Conservation (phyloP, 2,888 invertebrate species). For the Drosophila gaucha region DNA sequence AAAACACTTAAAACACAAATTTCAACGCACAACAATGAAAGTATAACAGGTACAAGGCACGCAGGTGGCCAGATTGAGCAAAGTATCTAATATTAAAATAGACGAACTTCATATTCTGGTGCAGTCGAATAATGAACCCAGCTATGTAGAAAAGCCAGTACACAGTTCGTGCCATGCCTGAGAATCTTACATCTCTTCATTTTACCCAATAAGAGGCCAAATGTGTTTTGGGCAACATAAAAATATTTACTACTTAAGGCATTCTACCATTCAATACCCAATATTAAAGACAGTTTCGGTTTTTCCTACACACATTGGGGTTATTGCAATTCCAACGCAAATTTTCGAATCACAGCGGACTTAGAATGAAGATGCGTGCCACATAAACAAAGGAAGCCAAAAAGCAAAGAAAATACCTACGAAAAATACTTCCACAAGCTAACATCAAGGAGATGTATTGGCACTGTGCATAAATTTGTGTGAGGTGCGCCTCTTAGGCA, state of each 20-base stretch:
- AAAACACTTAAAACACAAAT: conserved; percentile 10
- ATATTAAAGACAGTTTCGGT: conserved; percentile 9
- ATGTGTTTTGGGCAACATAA: conserved; percentile 32
- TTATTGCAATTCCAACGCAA: conserved; percentile 60
- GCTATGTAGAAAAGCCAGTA: not conserved
- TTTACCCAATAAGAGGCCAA: conserved; percentile 36
- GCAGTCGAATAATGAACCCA: conserved; percentile 7
- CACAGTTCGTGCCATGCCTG: not conserved
- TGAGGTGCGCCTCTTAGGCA: too few relatives aligned
- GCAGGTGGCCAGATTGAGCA: conserved; percentile 33
- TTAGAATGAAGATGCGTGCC: conserved; percentile 35
- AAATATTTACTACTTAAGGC: conserved; percentile 25
- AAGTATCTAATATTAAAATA: conserved; percentile 7
- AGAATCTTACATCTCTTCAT: conserved; percentile 18
- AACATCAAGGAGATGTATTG: conserved; percentile 4
- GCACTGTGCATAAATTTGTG: not conserved
- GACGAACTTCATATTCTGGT: conserved; percentile 4
- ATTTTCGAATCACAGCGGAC: conserved; percentile 46
- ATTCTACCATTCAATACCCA: conserved; percentile 19
- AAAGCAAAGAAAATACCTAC: conserved; percentile 18
- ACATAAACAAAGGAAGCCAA: conserved; percentile 35
- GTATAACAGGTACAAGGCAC: not conserved
- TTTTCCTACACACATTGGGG: conserved; percentile 18
- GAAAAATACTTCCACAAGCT: conserved; percentile 9
- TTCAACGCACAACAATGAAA: not conserved